Base-by-base conservation (phyloP, 2,113 vertebrate species). In the Raja brachyura region DNA sequence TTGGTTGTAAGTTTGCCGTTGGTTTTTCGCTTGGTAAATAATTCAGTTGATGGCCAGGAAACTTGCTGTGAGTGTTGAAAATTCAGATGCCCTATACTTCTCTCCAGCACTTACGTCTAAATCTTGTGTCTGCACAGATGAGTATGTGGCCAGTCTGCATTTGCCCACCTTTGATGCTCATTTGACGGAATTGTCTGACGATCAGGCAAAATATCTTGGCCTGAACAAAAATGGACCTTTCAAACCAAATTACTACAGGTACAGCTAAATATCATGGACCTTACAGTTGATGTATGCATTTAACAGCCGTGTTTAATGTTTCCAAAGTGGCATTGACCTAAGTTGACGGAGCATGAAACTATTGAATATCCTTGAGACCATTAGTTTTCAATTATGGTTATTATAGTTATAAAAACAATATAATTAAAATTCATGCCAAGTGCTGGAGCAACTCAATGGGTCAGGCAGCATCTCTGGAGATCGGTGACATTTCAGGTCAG, bases 201-300 rank as follows among this genome's bases (percentile, higher is more conserved):
- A 97, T 94, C 97, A 97, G 95, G 97, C 97, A 0, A 97, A 97
- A 75, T 97, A 97, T 94, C 95, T 97, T 96, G 97, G 97, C 94
- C 96, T 97, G 95, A 97, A 97, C 95, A 97, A 97, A 94, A 97
- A 97, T 0, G 97, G 97, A 94, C 97, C 97, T 93, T 97, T 97
- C 94, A 97, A 97, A 95, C 97, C 97, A 94, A 97, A 97, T 94
- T 97, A 97, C 94, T 97, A 97, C 96, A 97, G 97, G 97, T 97
- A 96, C 66, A 92, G 20, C 25, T 28, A 16, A 28, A 11, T 48
- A 92, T 73, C 73, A 48, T 73, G 18, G 5, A 92, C 9, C 33
- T 48, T 88, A n/a, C 13, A 4, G 10, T 63, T n/a, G 31, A 18
- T 88, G 59, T n/a, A 31, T 11, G 25, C 28, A 56, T 85, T 59